A percentile compares a stretch with the other conserved stretches of the same genome.
Evolutionary conservation across 2,113 vertebrate genomes (phyloP).

Genomic region (Osmerus mordax): DNA sequence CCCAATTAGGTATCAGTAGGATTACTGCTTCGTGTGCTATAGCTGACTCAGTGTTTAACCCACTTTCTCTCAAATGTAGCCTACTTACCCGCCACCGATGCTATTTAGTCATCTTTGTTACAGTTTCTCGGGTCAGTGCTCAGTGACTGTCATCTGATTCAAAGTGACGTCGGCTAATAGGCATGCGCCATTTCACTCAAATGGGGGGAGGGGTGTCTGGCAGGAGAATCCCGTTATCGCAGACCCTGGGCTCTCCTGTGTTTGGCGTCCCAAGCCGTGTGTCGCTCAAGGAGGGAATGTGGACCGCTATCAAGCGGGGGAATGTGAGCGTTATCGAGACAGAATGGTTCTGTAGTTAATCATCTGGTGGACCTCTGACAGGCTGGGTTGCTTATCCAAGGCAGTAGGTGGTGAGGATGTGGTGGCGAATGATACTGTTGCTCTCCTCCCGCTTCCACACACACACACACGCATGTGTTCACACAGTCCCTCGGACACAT

Average conservation of each 20-base stretch:
- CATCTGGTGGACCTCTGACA: conserved; percentile 21
- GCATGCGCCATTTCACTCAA: background rate
- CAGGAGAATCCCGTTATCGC: too few relatives aligned
- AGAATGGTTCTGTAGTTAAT: conserved; percentile 38
- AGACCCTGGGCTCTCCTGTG: too few relatives aligned
- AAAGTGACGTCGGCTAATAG: background rate
- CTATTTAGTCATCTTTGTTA: conserved; percentile 16
- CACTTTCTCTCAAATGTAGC: conserved; percentile 34
- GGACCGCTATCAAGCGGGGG: background rate
- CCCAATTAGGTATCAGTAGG: background rate
- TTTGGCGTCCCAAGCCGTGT: too few relatives aligned
- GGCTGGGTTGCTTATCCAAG: conserved; percentile 28
- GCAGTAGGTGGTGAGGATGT: conserved; percentile 16
- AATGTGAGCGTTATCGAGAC: conserved; percentile 34
- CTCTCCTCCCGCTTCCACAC: background rate
- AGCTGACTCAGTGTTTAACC: conserved; percentile 32
- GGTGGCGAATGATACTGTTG: too few relatives aligned
- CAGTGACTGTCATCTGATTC: background rate
- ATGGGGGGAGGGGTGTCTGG: background rate
- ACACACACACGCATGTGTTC: background rate
- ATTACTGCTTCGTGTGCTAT: background rate
- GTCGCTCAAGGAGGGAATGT: too few relatives aligned
- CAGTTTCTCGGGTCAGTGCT: too few relatives aligned
- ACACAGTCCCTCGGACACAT: background rate
- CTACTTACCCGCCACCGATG: conserved; percentile 14